Percentiles rank a stretch among this genome's conserved stretches.
Conservation (phyloP, 1,140 invertebrate genomes). For the Micrasema longulum region DNA sequence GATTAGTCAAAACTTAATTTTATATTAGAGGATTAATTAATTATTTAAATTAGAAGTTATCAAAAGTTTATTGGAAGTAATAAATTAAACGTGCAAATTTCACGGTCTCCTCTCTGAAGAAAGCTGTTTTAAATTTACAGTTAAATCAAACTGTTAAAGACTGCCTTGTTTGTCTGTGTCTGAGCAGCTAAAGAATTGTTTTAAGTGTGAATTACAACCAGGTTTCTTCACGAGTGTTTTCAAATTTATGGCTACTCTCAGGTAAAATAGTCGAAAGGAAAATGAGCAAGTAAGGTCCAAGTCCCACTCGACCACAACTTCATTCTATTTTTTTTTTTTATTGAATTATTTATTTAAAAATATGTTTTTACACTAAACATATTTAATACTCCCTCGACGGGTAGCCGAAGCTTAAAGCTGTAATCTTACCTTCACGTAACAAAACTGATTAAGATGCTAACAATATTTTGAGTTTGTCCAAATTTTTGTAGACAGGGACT, state of each 20-base stretch:
- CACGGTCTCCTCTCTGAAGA: not conserved
- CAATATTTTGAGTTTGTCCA: too few species aligned
- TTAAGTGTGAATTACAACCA: not conserved
- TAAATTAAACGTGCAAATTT: slow-evolving; percentile 11
- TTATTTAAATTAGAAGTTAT: slow-evolving; percentile 21
- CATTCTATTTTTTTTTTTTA: too few species aligned
- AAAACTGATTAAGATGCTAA: too few species aligned
- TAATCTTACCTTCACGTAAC: too few species aligned
- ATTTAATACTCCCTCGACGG: too few species aligned
- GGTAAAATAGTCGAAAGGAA: too few species aligned
- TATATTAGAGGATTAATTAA: slow-evolving; percentile 12
- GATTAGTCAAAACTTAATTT: slow-evolving; percentile 14
- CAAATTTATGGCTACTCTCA: not conserved
- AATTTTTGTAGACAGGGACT: too few species aligned
- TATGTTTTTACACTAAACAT: too few species aligned
- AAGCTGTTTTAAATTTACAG: not conserved
- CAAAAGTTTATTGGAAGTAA: slow-evolving; percentile 19
- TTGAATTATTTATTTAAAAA: too few species aligned
- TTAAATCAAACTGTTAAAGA: not conserved
- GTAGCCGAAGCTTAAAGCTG: too few species aligned
- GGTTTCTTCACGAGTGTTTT: not conserved
- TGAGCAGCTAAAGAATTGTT: not conserved
- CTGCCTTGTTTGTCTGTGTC: not conserved
- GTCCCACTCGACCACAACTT: too few species aligned
- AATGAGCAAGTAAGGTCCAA: too few species aligned